A percentile compares a stretch with the other conserved stretches of the same genome.
Conservation (phyloP, 1,140 invertebrate genomes). For the Drosophila lini region DNA sequence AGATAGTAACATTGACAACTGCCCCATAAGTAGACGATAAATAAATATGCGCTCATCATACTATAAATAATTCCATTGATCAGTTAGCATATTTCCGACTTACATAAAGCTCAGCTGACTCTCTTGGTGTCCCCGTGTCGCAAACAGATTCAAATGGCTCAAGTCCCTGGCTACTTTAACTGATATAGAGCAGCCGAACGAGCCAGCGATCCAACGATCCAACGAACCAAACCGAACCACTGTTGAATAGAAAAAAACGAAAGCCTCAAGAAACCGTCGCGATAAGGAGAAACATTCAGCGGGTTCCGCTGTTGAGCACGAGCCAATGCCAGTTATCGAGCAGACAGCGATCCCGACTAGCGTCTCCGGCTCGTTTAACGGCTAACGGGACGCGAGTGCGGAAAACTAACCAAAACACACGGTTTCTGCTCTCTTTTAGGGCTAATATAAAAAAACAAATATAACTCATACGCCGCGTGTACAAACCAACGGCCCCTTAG, state of each 20-base stretch:
- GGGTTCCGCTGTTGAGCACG: constrained; percentile 13
- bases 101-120: constrained; percentile 18
- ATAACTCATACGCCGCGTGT: constrained; percentile 55
- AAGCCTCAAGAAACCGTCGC: constrained; percentile 32
- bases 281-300: constrained; percentile 32
- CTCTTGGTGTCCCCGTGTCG: constrained; percentile 21
- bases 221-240: constrained; percentile 24
- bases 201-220: neutral
- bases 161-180: constrained; percentile 39
- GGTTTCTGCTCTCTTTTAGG: constrained; percentile 8
- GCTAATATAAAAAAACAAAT: constrained; percentile 18
- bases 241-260: constrained; percentile 12
- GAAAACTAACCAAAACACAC: constrained; percentile 1
- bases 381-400: constrained; percentile 33
- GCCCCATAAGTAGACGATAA: neutral
- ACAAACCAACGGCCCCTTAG: constrained; percentile 50
- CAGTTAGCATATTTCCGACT: constrained; percentile 1
- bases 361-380: constrained; percentile 30
- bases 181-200: constrained; percentile 36
- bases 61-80: neutral
- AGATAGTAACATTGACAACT: neutral
- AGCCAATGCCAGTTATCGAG: constrained; percentile 59
- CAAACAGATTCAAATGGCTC: constrained; percentile 34
- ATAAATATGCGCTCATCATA: constrained; percentile 3
- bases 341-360: constrained; percentile 53